These are phyloP conservation scores for Dione juno DNA, from an alignment of 2,888 invertebrate species.

Conservation along the genomic window DNA sequence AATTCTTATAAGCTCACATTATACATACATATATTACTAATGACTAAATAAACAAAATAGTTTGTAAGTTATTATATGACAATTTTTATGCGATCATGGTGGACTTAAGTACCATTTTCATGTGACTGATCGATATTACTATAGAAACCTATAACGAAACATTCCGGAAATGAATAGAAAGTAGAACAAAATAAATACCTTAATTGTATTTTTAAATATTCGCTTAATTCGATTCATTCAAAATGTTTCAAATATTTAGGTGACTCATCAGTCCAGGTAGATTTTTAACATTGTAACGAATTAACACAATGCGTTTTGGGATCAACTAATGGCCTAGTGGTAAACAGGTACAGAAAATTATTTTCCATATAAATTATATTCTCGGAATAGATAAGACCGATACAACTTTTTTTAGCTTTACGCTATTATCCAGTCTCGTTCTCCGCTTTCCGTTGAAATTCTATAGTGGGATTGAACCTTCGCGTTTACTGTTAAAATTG, in stretches of 20 bases:
- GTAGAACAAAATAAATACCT: not conserved
- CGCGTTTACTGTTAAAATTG: too few species aligned
- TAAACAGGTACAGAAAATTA: slow-evolving; percentile 17
- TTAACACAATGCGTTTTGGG: slow-evolving; percentile 9
- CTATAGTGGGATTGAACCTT: too few species aligned
- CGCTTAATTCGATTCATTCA: slow-evolving; percentile 27
- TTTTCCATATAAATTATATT: slow-evolving; percentile 4
- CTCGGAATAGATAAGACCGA: not conserved
- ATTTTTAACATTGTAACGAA: slow-evolving; percentile 16
- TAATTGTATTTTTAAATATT: not conserved
- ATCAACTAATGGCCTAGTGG: slow-evolving; percentile 9
- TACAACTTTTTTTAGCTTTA: not conserved
- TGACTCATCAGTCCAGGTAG: slow-evolving; percentile 40
- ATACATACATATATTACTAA: too few species aligned
- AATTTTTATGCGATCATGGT: not conserved
- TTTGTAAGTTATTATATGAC: not conserved
- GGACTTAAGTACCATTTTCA: not conserved
- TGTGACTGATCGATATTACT: not conserved
- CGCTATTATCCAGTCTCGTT: too few species aligned
- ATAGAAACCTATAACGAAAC: not conserved
- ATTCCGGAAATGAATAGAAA: not conserved
- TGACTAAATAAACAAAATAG: too few species aligned
- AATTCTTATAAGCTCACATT: too few species aligned
- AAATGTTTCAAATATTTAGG: slow-evolving; percentile 27
- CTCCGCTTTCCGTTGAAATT: too few species aligned